Base-by-base conservation (phyloP, 2,797 vertebrate genomes). In the Esox lucius region DNA sequence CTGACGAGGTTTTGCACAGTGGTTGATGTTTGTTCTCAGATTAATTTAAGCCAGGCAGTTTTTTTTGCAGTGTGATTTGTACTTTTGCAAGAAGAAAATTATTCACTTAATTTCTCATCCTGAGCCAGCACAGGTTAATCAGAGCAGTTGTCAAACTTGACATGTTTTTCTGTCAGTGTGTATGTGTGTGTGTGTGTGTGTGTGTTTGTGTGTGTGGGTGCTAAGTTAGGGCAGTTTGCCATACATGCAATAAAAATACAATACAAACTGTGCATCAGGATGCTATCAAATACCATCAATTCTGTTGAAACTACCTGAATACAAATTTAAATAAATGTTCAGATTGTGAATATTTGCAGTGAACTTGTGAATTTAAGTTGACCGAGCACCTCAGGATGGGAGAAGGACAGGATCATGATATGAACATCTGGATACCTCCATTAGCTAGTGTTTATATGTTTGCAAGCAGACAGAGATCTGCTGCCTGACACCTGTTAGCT, bases 21-120 rank as follows among this genome's bases (percentile, higher is more conserved):
- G 80, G 74, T 13, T 81, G 81, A 84, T 86, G 86, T 88, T 90
- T 89, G 84, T 85, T 85, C 83, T 80, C 72, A 79, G 86, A 89
- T 87, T 82, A 82, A 78, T 86, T 79, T 62, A 79, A 90, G 71
- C 85, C 84, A 26, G 80, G 86, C 86, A 85, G n/a, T n/a, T n/a
- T n/a, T n/a, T n/a, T 82, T 90, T 83, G 84, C 62, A 80, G 78
- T 84, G 85, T 86, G 83, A 79, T 46, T 46, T 13, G 56, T 59
- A 15, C 19, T 24, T 11, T 85, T 80, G 78, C 46, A 83, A 81
- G 84, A 48, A 85, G 86, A 87, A 83, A 3, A 72, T 81, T 82
- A 87, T 86, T 85, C 82, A 31, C 42, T 46, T 2, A 13, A 13
- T 87, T 89, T 90, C 86, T 90, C 87, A 85, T 75, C 56, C 39